Evolutionary conservation across 2,797 vertebrate species (phyloP).

Genomic region (Pteropus rufus): DNA sequence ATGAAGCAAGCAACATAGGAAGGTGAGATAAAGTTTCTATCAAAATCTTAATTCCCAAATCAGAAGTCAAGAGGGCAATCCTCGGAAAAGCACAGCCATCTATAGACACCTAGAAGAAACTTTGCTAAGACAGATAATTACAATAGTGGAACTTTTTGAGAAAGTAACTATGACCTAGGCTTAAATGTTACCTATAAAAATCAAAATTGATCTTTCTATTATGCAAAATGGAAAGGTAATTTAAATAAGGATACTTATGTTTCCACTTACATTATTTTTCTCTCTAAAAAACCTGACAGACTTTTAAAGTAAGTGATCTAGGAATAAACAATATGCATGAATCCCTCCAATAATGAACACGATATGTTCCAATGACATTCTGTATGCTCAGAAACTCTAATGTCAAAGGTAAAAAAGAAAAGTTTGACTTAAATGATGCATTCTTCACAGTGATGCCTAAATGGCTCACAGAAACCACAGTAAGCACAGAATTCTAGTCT

Average conservation of each 20-base stretch:
- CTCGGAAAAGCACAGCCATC: neutral
- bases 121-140: constrained; percentile 12
- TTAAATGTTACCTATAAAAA: constrained; percentile 37
- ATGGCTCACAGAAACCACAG: neutral
- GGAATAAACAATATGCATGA: neutral
- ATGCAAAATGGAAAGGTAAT: constrained; percentile 56
- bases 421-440: neutral
- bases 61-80: constrained; percentile 56
- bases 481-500: neutral
- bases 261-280: constrained; percentile 6
- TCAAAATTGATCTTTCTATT: constrained; percentile 22
- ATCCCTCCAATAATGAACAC: constrained; percentile 1
- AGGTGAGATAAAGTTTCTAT: constrained; percentile 57
- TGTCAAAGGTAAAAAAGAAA: neutral
- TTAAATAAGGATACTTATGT: constrained; percentile 31
- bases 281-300: neutral
- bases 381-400: neutral
- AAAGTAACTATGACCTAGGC: constrained; percentile 24
- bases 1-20: constrained; percentile 52
- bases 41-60: constrained; percentile 65
- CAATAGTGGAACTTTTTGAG: neutral
- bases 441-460: neutral
- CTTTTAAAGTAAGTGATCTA: constrained; percentile 10
- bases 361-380: neutral
- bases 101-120: constrained; percentile 2